phyloP scores from a whole-genome alignment of 1,140 invertebrate species.

The Penaeus vannamei region DNA sequence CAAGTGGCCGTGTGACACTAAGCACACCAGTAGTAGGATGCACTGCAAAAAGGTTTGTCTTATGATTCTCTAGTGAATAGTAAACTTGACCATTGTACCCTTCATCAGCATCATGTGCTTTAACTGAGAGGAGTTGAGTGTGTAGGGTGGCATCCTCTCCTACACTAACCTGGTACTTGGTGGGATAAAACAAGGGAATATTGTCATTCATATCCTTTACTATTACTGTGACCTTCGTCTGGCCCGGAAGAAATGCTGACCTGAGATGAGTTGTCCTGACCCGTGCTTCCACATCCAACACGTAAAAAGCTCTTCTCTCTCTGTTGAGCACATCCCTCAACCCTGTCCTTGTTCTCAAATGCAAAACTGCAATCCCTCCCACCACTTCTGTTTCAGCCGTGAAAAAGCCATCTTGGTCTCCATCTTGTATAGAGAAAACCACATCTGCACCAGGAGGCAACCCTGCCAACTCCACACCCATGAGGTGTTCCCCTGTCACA shows the following conservation, averaged over 20 bases:
- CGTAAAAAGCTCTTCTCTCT: conserved; percentile 88
- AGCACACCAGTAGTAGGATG: conserved; percentile 94
- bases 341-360: conserved; percentile 87
- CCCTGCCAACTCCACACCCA: conserved; percentile 81
- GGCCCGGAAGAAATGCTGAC: conserved; percentile 71
- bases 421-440: conserved; percentile 85
- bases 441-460: conserved; percentile 73
- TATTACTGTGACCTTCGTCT: conserved; percentile 83
- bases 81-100: conserved; percentile 96
- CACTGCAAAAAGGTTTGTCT: conserved; percentile 85
- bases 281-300: conserved; percentile 84
- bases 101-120: conserved; percentile 93
- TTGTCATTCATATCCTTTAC: conserved; percentile 94
- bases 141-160: conserved; percentile 90
- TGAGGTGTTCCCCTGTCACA: conserved; percentile 77
- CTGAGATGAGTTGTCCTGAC: conserved; percentile 70
- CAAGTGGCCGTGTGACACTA: conserved; percentile 85
- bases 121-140: conserved; percentile 74
- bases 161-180: conserved; percentile 86
- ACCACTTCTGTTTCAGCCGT: conserved; percentile 89
- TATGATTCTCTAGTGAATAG: conserved; percentile 88
- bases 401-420: conserved; percentile 92
- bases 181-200: conserved; percentile 91
- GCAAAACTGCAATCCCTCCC: conserved; percentile 94
- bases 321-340: conserved; percentile 90